Evolutionary conservation across 2,888 invertebrate species (phyloP).

Genomic region (Eucriotettix oculatus): DNA sequence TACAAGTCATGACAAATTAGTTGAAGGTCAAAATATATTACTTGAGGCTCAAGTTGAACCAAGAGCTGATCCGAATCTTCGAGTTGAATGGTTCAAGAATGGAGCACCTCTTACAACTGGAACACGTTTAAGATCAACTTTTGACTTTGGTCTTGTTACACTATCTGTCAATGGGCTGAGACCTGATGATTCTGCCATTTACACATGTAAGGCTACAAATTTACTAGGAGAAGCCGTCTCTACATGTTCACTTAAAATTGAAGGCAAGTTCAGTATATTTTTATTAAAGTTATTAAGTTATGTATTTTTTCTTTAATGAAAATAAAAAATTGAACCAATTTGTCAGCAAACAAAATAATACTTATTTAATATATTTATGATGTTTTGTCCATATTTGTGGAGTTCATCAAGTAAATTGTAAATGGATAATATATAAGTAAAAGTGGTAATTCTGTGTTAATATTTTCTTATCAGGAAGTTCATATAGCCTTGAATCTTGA

Average conservation of each 20-base stretch:
- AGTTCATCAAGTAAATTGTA: no score
- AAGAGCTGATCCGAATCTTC: slow-evolving; percentile 69
- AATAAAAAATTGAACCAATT: no score
- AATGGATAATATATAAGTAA: no score
- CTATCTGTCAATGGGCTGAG: slow-evolving; percentile 75
- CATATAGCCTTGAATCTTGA: no score
- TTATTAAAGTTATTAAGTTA: no score
- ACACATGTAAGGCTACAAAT: slow-evolving; percentile 89
- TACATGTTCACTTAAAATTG: slow-evolving; percentile 75
- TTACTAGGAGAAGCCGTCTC: slow-evolving; percentile 87
- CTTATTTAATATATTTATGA: no score
- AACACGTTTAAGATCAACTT: slow-evolving; percentile 78
- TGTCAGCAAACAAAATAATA: no score
- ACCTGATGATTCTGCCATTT: slow-evolving; percentile 84
- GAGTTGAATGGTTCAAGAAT: slow-evolving; percentile 86
- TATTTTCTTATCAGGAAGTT: no score
- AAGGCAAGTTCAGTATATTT: slow-evolving; percentile 22
- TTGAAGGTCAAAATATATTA: slow-evolving; percentile 74
- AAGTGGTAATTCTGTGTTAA: no score
- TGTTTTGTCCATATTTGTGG: no score
- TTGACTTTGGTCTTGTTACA: slow-evolving; percentile 93
- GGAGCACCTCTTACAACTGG: slow-evolving; percentile 63
- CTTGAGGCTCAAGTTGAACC: slow-evolving; percentile 85
- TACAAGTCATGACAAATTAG: slow-evolving; percentile 63
- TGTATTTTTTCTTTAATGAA: no score